These are phyloP conservation scores for Oceanodroma leucorhoa DNA, from an alignment of 2,797 vertebrate species.

Conservation along the genomic window DNA sequence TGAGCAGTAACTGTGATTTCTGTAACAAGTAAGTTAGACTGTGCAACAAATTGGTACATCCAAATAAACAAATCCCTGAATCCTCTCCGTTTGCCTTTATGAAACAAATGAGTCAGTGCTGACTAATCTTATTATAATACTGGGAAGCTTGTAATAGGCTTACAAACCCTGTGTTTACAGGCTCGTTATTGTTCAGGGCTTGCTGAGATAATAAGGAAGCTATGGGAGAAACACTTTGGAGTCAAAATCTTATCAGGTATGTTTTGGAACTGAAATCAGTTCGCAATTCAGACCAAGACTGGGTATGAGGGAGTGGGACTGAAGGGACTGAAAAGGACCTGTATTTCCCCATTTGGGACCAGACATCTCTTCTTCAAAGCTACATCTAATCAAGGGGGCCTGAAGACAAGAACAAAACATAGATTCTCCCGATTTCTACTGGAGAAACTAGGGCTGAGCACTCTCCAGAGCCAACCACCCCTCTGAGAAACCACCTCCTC, in stretches of 20 bases:
- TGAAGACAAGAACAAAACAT: neutral
- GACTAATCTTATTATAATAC: slow-evolving; percentile 54
- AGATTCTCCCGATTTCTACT: neutral
- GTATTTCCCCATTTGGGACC: neutral
- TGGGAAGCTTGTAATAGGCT: slow-evolving; percentile 30
- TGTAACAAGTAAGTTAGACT: slow-evolving; percentile 52
- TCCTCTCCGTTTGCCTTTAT: slow-evolving; percentile 49
- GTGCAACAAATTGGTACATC: slow-evolving; percentile 61
- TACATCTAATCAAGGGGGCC: neutral
- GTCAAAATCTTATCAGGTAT: neutral
- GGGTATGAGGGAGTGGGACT: neutral
- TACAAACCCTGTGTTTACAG: slow-evolving; percentile 40
- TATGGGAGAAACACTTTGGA: neutral
- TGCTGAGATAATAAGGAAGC: slow-evolving; percentile 26
- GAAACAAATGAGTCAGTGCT: slow-evolving; percentile 69
- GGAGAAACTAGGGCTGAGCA: neutral
- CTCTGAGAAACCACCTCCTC: neutral
- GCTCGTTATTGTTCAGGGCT: slow-evolving; percentile 28
- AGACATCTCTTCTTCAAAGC: neutral
- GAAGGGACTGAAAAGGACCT: neutral
- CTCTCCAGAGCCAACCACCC: neutral
- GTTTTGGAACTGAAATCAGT: neutral
- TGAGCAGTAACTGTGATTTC: slow-evolving; percentile 45
- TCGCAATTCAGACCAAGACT: neutral
- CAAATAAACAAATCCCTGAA: slow-evolving; percentile 58